Evolutionary conservation across 2,113 vertebrate genomes (phyloP).

Genomic region (Scomber colias): DNA sequence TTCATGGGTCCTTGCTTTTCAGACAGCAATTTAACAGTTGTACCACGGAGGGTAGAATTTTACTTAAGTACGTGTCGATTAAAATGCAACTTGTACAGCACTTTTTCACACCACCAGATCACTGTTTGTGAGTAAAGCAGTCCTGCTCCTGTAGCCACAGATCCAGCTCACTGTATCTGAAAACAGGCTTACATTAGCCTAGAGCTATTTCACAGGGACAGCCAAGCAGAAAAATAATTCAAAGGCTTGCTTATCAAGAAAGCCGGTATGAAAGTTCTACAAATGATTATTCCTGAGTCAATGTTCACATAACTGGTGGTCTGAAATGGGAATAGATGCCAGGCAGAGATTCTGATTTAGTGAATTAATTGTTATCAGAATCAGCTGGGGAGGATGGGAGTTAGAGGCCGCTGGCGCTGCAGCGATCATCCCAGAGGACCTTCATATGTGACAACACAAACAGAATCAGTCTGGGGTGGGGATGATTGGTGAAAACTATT

Average conservation of each 20-base stretch:
- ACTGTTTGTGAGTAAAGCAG: slow-evolving; percentile 50
- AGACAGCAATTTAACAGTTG: neutral
- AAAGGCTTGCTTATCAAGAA: slow-evolving; percentile 83
- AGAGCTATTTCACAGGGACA: slow-evolving; percentile 83
- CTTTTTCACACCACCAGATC: slow-evolving; percentile 45
- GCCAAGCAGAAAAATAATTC: slow-evolving; percentile 85
- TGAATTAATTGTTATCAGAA: slow-evolving; percentile 80
- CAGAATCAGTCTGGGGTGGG: slow-evolving; percentile 32
- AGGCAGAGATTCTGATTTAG: slow-evolving; percentile 66
- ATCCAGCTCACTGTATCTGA: slow-evolving; percentile 77
- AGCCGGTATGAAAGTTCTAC: slow-evolving; percentile 80
- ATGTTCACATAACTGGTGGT: slow-evolving; percentile 79
- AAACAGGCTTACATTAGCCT: slow-evolving; percentile 80
- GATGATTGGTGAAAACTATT: slow-evolving; percentile 37
- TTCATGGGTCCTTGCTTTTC: neutral
- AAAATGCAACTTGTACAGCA: slow-evolving; percentile 44
- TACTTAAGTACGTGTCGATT: slow-evolving; percentile 23
- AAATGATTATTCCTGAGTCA: slow-evolving; percentile 83
- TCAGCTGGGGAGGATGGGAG: slow-evolving; percentile 39
- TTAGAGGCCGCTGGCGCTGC: slow-evolving; percentile 6
- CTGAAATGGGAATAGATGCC: slow-evolving; percentile 76
- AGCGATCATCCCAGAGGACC: slow-evolving; percentile 31
- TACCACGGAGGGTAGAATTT: neutral
- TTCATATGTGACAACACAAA: slow-evolving; percentile 56
- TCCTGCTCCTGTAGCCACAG: slow-evolving; percentile 47